These are phyloP conservation scores for Tubulanus polymorphus DNA, from an alignment of 2,888 invertebrate species.

Conservation along the genomic window DNA sequence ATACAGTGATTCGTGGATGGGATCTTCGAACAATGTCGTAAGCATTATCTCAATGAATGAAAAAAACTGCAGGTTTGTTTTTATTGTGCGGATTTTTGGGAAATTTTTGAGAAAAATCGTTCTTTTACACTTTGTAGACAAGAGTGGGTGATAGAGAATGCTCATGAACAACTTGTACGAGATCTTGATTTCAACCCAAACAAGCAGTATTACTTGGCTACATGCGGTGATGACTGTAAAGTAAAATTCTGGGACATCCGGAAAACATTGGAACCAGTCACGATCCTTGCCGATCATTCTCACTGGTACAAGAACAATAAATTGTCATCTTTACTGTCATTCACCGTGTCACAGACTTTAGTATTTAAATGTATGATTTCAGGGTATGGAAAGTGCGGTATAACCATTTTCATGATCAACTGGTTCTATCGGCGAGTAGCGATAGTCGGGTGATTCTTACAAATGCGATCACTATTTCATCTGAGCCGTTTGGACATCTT, in stretches of 20 bases:
- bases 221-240: slow-evolving; percentile 92
- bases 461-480: slow-evolving; percentile 81
- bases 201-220: slow-evolving; percentile 87
- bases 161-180: slow-evolving; percentile 81
- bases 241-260: slow-evolving; percentile 96
- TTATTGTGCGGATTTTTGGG: neutral
- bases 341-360: too few relatives aligned
- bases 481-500: slow-evolving; percentile 67
- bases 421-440: slow-evolving; percentile 88
- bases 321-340: neutral
- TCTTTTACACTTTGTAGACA: slow-evolving; percentile 54
- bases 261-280: slow-evolving; percentile 65
- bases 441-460: slow-evolving; percentile 88
- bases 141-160: slow-evolving; percentile 79
- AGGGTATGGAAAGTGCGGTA: slow-evolving; percentile 91
- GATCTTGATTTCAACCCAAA: slow-evolving; percentile 98
- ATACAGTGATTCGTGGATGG: slow-evolving; percentile 80
- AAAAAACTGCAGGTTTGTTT: neutral
- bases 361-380: slow-evolving; percentile 1
- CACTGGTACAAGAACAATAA: slow-evolving; percentile 56
- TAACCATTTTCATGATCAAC: slow-evolving; percentile 95
- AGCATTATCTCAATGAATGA: slow-evolving; percentile 16
- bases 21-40: slow-evolving; percentile 72
- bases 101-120: neutral
- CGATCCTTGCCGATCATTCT: slow-evolving; percentile 60